These are phyloP conservation scores for Anthopleura sola DNA, from an alignment of 64 coral and sea anemone species.

Conservation along the genomic window DNA sequence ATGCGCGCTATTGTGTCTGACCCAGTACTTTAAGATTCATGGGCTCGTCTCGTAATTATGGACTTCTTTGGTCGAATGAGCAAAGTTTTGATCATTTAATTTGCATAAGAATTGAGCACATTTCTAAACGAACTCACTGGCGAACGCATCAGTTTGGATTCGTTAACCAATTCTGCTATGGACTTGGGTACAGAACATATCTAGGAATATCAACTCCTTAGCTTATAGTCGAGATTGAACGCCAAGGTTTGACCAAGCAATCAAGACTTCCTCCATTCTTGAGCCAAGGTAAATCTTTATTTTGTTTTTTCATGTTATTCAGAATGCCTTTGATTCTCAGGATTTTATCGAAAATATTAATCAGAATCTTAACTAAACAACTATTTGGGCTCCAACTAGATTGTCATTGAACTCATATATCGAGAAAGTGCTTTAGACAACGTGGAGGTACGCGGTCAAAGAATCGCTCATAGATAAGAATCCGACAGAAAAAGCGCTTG, in stretches of 20 bases:
- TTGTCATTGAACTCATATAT: neutral
- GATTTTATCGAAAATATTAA: slow-evolving; percentile 8
- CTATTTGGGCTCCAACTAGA: neutral
- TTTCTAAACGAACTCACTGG: neutral
- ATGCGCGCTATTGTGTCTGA: neutral
- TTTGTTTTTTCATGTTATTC: neutral
- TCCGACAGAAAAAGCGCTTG: neutral
- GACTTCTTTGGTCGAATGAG: neutral
- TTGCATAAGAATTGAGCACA: slow-evolving; percentile 9
- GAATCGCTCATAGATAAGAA: neutral
- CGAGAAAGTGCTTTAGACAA: neutral
- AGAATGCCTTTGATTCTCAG: neutral
- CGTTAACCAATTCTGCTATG: neutral
- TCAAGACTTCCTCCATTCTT: neutral
- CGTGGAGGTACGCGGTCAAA: neutral
- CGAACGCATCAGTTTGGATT: neutral
- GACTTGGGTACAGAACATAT: neutral
- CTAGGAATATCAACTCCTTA: neutral
- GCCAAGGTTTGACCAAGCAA: neutral
- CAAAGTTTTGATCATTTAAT: neutral
- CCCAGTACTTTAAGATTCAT: neutral
- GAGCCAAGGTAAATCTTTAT: neutral
- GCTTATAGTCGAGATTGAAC: neutral
- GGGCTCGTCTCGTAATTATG: neutral
- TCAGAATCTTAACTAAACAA: neutral